Percentiles rank a stretch among this genome's conserved stretches.
phyloP scores from a whole-genome alignment of 2,888 invertebrate species.

The Polydrusus pterygomalis region DNA sequence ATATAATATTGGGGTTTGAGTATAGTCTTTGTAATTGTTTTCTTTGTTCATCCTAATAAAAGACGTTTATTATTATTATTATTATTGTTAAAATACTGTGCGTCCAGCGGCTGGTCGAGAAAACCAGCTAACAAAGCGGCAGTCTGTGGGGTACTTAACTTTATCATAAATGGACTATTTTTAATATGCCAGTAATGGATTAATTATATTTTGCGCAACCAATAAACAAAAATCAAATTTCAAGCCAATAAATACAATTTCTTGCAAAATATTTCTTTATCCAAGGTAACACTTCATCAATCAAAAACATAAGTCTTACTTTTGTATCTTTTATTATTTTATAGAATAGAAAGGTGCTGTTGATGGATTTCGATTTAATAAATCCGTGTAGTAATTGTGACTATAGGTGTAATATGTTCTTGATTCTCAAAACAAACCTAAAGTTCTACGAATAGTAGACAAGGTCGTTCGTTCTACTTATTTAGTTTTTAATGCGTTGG shows the following conservation, averaged over 20 bases:
- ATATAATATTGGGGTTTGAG: too few species aligned
- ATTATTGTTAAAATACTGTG: too few species aligned
- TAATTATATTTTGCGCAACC: not conserved
- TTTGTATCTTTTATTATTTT: conserved; percentile 7
- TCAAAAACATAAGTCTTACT: conserved; percentile 10
- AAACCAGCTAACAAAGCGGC: too few species aligned
- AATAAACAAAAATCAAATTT: not conserved
- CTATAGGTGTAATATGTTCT: not conserved
- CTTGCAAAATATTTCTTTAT: conserved; percentile 21
- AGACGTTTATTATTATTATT: too few species aligned
- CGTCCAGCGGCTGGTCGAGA: too few species aligned
- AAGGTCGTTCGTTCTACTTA: conserved; percentile 24
- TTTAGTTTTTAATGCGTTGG: not conserved
- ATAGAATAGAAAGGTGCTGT: conserved; percentile 10
- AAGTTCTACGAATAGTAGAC: conserved; percentile 4
- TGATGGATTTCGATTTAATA: conserved; percentile 8
- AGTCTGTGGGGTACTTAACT: too few species aligned
- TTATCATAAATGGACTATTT: not conserved
- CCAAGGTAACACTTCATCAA: conserved; percentile 20
- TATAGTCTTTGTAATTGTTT: too few species aligned
- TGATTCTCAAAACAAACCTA: not conserved
- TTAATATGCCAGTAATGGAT: not conserved
- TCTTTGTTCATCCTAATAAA: too few species aligned
- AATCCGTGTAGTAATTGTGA: conserved; percentile 1
- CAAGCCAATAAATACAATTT: not conserved